These are phyloP conservation scores for Oithona nana DNA, from an alignment of 2,888 invertebrate species.

Conservation along the genomic window DNA sequence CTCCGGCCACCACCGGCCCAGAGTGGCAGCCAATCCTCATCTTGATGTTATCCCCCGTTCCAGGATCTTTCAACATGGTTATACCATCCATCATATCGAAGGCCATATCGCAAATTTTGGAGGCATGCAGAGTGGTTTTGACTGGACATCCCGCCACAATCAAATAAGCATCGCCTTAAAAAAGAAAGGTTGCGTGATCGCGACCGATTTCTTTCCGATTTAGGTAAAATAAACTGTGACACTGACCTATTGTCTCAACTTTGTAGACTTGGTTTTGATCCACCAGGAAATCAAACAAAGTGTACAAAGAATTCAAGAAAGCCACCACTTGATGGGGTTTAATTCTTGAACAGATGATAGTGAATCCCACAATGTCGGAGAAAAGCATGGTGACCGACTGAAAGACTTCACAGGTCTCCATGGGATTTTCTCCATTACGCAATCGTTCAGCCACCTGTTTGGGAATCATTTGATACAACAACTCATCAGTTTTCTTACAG, in stretches of 20 bases:
- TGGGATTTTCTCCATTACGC: conserved; percentile 3
- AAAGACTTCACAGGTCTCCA: conserved; percentile 12
- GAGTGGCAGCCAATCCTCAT: conserved; percentile 57
- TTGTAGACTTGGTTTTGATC: conserved; percentile 85
- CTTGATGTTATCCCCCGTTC: conserved; percentile 44
- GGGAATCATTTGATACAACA: conserved; percentile 96
- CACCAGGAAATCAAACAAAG: conserved; percentile 78
- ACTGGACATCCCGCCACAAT: conserved; percentile 88
- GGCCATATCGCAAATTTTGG: conserved; percentile 84
- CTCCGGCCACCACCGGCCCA: conserved; percentile 77
- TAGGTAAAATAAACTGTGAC: no score
- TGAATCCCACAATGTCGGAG: conserved; percentile 16
- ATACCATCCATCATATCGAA: conserved; percentile 88
- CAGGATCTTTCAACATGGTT: conserved; percentile 72
- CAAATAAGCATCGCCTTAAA: conserved; percentile 81
- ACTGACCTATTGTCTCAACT: conserved; percentile 35
- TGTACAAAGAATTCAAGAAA: conserved; percentile 36
- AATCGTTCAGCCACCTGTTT: conserved; percentile 31
- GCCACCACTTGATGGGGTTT: conserved; percentile 20
- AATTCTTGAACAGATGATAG: conserved; percentile 19
- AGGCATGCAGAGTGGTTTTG: conserved; percentile 70
- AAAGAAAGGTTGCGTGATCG: not conserved
- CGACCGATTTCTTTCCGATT: no score
- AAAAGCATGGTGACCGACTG: conserved; percentile 15
- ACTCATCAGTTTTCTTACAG: conserved; percentile 82